Base-by-base conservation (phyloP, 1,140 invertebrate genomes). In the Tachypleus tridentatus region DNA sequence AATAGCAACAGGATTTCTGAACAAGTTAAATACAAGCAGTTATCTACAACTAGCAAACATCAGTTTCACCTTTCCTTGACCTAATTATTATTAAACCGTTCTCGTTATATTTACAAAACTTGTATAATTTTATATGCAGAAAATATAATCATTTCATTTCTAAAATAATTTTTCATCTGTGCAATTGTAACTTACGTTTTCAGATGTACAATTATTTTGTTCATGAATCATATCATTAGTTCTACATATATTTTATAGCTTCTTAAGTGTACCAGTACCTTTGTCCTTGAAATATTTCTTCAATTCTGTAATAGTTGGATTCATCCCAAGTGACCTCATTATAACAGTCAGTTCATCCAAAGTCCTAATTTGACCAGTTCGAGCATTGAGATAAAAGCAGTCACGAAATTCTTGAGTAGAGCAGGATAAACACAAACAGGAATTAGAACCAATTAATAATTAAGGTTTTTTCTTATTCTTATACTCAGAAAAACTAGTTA, bases 261-360 rank as follows among this genome's bases (percentile, higher is more conserved):
- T 29, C 29, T 29, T 29, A 29, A 29, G 29, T 70, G 29, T 2
- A 29, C 29, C 2, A 2, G 29, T 29, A 86, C 86, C 82, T 84
- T 89, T 92, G 47, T 87, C 85, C 74, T 88, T 89, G 6, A 91
- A 79, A 76, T 93, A 94, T 59, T 85, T 86, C 69, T 87, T 85
- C 51, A 97, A 76, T 79, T 97, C 94, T 61, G 87, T 84, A 70
- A 91, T 90, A 3, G 93, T 97, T 1, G 93, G 93, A 70, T 91
- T 94, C 77, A 94, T 85, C 4, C 91, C 92, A 3, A 97, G 77
- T 0, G 93, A 96, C 61, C 93, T 79, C 93, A 97, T 97, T 48
- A 96, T 93, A 4, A 94, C 85, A 2, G 88, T 93, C 64, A 97
- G 78, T 77, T 97, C 92, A 76, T 96, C 91, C 60, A 95, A 75